Evolutionary conservation across 2,888 invertebrate species (phyloP).

Genomic region (Plagodis pulveraria): DNA sequence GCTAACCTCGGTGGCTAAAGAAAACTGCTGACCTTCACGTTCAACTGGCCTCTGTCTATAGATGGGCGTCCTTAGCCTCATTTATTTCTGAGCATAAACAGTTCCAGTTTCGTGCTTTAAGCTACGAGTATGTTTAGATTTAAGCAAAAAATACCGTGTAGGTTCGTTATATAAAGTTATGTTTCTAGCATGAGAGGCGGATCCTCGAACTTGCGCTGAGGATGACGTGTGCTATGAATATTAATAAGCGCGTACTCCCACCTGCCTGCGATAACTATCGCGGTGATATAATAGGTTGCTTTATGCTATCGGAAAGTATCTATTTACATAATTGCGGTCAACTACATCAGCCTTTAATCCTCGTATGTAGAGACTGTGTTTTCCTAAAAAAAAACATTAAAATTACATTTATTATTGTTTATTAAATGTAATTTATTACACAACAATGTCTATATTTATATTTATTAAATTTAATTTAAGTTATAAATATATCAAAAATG

Average conservation of each 20-base stretch:
- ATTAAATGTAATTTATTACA: no score
- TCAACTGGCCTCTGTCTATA: slow-evolving; percentile 27
- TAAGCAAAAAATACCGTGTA: slow-evolving; percentile 23
- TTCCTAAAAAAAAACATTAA: no score
- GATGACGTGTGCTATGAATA: slow-evolving; percentile 74
- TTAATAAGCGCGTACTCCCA: slow-evolving; percentile 68
- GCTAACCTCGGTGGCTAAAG: slow-evolving; percentile 25
- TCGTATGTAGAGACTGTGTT: slow-evolving; percentile 24
- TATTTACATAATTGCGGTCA: slow-evolving; percentile 50
- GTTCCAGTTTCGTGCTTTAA: slow-evolving; percentile 17
- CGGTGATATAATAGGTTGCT: slow-evolving; percentile 60
- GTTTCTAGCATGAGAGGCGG: slow-evolving; percentile 29
- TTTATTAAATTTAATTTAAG: no score
- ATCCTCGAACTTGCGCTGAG: slow-evolving; percentile 55
- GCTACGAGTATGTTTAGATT: slow-evolving; percentile 13
- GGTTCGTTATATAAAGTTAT: slow-evolving; percentile 35
- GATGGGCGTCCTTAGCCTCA: slow-evolving; percentile 33
- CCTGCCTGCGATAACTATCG: slow-evolving; percentile 65
- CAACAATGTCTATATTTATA: no score
- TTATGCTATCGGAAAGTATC: slow-evolving; percentile 42
- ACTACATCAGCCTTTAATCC: slow-evolving; percentile 47
- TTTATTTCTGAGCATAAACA: slow-evolving; percentile 24
- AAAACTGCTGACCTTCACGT: slow-evolving; percentile 33
- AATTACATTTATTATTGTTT: no score
- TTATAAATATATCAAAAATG: no score